These are phyloP conservation scores for Rhineura floridana DNA, from an alignment of 2,113 vertebrate genomes.

Conservation along the genomic window DNA sequence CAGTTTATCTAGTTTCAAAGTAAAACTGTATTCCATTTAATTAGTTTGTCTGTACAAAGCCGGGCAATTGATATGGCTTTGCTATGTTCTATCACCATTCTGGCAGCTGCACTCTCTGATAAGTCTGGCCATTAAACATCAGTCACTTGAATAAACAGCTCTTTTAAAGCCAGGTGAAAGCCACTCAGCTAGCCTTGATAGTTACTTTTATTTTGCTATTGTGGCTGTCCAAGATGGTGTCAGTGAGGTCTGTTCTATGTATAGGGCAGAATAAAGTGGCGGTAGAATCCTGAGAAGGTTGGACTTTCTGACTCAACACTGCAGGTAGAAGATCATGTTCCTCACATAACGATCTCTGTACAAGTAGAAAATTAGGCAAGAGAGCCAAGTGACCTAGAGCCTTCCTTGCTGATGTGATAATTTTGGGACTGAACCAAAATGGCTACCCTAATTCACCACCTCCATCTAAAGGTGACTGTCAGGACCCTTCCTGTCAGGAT, in stretches of 20 bases:
- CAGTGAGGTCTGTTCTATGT: background rate
- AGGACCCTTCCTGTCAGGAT: no score
- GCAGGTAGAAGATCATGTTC: background rate
- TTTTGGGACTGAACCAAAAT: background rate
- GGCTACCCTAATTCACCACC: background rate
- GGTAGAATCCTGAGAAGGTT: background rate
- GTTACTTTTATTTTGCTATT: background rate
- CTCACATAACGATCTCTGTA: no score
- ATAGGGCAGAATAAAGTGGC: background rate
- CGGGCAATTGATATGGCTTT: constrained; percentile 1
- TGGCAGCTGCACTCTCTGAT: background rate
- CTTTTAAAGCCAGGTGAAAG: background rate
- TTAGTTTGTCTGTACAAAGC: constrained; percentile 16
- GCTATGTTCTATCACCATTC: background rate
- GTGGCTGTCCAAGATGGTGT: background rate
- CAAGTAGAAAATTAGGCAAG: background rate
- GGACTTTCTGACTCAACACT: background rate
- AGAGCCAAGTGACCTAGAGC: background rate
- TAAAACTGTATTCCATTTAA: constrained; percentile 3
- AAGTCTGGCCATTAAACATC: background rate
- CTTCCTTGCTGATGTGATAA: no score
- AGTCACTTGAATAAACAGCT: background rate
- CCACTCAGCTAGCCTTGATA: no score
- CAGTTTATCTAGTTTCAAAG: constrained; percentile 26
- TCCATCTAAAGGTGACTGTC: background rate